A percentile compares a stretch with the other conserved stretches of the same genome.
phyloP scores from a whole-genome alignment of 1,140 invertebrate genomes.

The Caenorhabditis remanei region DNA sequence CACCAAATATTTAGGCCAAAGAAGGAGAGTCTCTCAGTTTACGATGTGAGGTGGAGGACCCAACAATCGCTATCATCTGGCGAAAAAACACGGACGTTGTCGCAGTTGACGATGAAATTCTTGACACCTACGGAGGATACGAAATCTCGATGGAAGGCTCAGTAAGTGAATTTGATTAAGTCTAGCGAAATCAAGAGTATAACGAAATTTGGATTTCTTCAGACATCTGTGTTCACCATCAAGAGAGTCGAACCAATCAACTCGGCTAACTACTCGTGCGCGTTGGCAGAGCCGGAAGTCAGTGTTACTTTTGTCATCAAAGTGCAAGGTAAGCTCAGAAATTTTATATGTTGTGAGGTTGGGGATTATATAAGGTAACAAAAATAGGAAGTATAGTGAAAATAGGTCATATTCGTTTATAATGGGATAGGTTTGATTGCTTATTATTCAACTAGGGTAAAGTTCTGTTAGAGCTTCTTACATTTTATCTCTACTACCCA shows the following conservation, averaged over 20 bases:
- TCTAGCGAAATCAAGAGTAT: neutral
- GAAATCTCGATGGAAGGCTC: conserved; percentile 30
- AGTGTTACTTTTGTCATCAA: conserved; percentile 44
- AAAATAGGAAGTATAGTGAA: neutral
- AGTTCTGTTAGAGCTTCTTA: neutral
- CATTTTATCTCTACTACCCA: neutral
- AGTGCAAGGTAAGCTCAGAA: conserved; percentile 46
- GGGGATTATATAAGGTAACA: too few species aligned
- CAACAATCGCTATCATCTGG: neutral
- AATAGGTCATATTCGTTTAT: neutral
- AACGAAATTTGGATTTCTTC: conserved; percentile 18
- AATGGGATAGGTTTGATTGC: too few species aligned
- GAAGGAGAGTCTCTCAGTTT: conserved; percentile 28
- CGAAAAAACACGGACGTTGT: conserved; percentile 19
- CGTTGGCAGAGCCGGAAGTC: conserved; percentile 49
- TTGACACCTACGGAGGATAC: conserved; percentile 48
- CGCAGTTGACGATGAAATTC: conserved; percentile 32
- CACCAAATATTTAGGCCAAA: neutral
- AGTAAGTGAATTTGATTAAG: conserved; percentile 31
- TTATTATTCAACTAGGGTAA: too few species aligned
- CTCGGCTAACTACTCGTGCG: conserved; percentile 55
- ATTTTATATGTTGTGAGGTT: too few species aligned
- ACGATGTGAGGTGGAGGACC: conserved; percentile 31
- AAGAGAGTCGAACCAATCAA: conserved; percentile 57
- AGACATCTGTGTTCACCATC: conserved; percentile 57